Evolutionary conservation across 2,113 vertebrate genomes (phyloP).

Genomic region (Laticauda laticaudata): DNA sequence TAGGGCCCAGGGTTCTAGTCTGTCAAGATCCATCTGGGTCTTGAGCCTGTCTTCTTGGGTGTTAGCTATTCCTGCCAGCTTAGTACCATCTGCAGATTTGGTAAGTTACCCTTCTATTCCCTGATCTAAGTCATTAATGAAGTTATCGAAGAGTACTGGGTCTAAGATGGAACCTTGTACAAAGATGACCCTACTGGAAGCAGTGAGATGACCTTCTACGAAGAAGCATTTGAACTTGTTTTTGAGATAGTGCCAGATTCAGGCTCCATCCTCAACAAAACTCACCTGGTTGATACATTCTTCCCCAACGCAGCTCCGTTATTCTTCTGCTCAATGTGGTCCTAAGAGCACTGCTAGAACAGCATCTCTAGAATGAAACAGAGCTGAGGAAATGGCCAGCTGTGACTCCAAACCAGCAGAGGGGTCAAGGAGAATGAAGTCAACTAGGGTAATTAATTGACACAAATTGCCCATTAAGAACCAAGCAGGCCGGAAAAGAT

Average conservation of each 20-base stretch:
- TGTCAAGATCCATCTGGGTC: too few relatives aligned
- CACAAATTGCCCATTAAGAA: slow-evolving; percentile 43
- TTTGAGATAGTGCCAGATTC: not conserved
- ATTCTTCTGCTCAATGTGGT: not conserved
- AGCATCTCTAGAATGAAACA: not conserved
- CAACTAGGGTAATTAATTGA: slow-evolving; percentile 30
- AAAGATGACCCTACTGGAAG: too few relatives aligned
- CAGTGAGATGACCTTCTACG: not conserved
- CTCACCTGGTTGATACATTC: not conserved
- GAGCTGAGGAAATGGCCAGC: not conserved
- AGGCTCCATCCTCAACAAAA: not conserved
- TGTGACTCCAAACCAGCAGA: not conserved
- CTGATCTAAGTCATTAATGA: too few relatives aligned
- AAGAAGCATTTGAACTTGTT: not conserved
- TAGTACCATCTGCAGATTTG: too few relatives aligned
- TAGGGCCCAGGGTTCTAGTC: too few relatives aligned
- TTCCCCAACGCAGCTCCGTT: too few relatives aligned
- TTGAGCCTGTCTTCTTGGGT: too few relatives aligned
- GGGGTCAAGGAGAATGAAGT: not conserved
- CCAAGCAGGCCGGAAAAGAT: slow-evolving; percentile 55
- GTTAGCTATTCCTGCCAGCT: too few relatives aligned
- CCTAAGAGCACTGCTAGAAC: not conserved
- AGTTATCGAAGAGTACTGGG: too few relatives aligned
- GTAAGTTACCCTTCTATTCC: too few relatives aligned
- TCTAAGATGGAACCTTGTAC: too few relatives aligned